A percentile compares a stretch with the other conserved stretches of the same genome.
Evolutionary conservation across 2,888 invertebrate species (phyloP).

Genomic region (Lasius fuliginosus): DNA sequence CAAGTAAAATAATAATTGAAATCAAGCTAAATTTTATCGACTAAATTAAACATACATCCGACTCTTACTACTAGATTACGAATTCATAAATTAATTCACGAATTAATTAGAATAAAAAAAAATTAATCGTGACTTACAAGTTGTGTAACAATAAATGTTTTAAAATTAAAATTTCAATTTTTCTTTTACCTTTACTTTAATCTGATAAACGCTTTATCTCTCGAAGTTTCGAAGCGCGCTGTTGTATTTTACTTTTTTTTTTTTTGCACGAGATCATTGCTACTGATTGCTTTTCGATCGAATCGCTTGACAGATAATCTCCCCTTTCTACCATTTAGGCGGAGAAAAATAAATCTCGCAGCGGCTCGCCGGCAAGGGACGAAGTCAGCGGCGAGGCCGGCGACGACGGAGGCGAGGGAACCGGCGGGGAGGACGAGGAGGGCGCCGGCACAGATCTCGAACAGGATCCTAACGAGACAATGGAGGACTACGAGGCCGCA

Average conservation of each 20-base stretch:
- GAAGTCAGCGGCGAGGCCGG: conserved; percentile 89
- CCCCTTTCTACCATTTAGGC: conserved; percentile 80
- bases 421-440: conserved; percentile 87
- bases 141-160: background rate
- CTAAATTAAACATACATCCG: background rate
- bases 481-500: conserved; percentile 90
- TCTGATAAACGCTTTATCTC: background rate
- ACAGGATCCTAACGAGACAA: conserved; percentile 90
- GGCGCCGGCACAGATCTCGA: conserved; percentile 88
- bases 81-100: background rate
- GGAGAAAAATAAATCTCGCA: conserved; percentile 89
- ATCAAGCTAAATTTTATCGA: background rate
- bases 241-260: conserved; percentile 16
- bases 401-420: conserved; percentile 89
- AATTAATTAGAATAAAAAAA: background rate
- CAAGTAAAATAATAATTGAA: conserved; percentile 2
- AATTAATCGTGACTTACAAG: background rate
- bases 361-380: conserved; percentile 88
- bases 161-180: background rate
- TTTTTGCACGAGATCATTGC: background rate
- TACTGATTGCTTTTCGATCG: background rate
- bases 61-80: background rate
- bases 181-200: too few relatives aligned
- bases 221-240: background rate
- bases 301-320: conserved; percentile 16